Base-by-base conservation (phyloP, 2,888 invertebrate species). In the Synanthedon andrenaeformis region DNA sequence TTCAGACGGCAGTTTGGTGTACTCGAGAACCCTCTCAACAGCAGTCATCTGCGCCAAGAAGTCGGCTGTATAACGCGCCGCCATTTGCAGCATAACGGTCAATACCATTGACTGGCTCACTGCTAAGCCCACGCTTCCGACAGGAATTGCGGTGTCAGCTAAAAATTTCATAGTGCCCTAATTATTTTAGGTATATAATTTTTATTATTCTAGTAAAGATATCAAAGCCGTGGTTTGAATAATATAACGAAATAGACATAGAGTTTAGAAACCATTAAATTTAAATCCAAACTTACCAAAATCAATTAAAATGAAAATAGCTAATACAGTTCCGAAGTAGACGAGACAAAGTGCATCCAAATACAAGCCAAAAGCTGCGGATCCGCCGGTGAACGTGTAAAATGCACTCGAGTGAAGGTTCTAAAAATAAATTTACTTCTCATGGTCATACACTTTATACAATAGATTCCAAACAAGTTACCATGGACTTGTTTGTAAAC, bases 21-120 rank as follows among this genome's bases (percentile, higher is more conserved):
- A 97, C 67, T 96, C 95, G 10, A 95, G 74, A 0, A 96, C 91
- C 63, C 97, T 87, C 80, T 97, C 96, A 0, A 96, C 96, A 0
- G 93, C 79, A 0, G 87, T 87, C 82, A 85, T 83, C 57, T 86
- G 83, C 2, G 72, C 84, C 14, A 86, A 68, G 45, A 93, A 90
- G 75, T 96, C 96, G 0, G 95, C 94, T 12, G 94, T 93, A 70
- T 94, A 94, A 14, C 95, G 83, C 69, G 96, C 93, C 0, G 94
- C 94, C 94, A 95, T 95, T 64, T 90, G 90, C 56, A 90, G 69
- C 74, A 92, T 74, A 66, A 91, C 89, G 1, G 90, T 90, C 49
- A 92, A 69, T 1, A 88, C 79, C 73, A 90, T 87, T 1, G 91
- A 89, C 74, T 92, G 92, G 51, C 91, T 91, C 50, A 92, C 91